phyloP scores from a whole-genome alignment of 2,113 vertebrate species.

The Crotalus helleri region DNA sequence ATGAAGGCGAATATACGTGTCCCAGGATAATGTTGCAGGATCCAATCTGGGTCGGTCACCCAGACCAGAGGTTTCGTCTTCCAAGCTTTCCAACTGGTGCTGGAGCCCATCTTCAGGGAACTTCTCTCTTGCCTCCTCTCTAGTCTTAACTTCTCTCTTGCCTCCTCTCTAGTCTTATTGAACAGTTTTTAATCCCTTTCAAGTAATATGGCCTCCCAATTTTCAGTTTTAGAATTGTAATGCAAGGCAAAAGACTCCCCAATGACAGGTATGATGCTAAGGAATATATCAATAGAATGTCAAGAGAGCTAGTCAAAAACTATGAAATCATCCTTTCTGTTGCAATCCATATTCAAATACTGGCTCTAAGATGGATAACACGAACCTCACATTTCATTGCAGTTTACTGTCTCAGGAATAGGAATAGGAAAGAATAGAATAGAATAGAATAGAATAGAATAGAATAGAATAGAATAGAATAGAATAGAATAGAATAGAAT shows the following conservation, averaged over 20 bases:
- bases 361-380: not conserved
- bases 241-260: not conserved
- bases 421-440: too few relatives aligned
- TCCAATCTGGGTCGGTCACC: not conserved
- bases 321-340: conserved; percentile 12
- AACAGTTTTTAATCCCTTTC: not conserved
- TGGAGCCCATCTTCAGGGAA: not conserved
- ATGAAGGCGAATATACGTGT: not conserved
- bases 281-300: conserved; percentile 31
- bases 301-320: not conserved
- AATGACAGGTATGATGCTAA: conserved; percentile 1
- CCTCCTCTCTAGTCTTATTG: not conserved
- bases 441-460: too few relatives aligned
- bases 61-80: not conserved
- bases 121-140: not conserved
- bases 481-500: too few relatives aligned
- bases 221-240: conserved; percentile 19
- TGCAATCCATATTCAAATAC: not conserved
- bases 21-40: not conserved
- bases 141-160: not conserved
- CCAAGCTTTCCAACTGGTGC: not conserved
- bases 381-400: conserved; percentile 1
- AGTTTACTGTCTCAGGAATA: not conserved
- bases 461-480: too few relatives aligned
- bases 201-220: conserved; percentile 5